Evolutionary conservation across 2,113 vertebrate genomes (phyloP).

Genomic region (Atractosteus spatula): DNA sequence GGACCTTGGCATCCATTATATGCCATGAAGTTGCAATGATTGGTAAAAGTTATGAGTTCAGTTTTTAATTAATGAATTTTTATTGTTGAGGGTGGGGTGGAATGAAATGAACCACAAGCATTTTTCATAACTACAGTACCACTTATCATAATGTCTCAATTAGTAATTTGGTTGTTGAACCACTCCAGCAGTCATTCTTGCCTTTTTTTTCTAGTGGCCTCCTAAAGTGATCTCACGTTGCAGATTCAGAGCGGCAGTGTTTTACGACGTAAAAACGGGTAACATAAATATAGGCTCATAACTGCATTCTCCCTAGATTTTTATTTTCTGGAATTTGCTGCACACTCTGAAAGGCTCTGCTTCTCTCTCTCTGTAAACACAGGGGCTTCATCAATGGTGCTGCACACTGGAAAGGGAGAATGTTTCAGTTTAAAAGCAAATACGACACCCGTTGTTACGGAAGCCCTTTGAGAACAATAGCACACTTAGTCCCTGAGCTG

Average conservation of each 20-base stretch:
- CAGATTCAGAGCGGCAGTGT: no score
- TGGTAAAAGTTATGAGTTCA: slow-evolving; percentile 42
- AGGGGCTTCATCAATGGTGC: no score
- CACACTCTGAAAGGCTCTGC: slow-evolving; percentile 29
- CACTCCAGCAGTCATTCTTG: slow-evolving; percentile 10
- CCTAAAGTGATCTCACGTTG: neutral
- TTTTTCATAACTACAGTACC: slow-evolving; percentile 29
- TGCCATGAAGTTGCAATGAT: slow-evolving; percentile 46
- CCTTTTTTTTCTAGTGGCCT: neutral
- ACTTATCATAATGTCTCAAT: slow-evolving; percentile 33
- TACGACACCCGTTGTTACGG: slow-evolving; percentile 42
- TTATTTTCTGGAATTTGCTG: slow-evolving; percentile 23
- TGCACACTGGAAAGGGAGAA: slow-evolving; percentile 26
- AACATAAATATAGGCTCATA: no score
- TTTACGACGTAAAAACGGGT: no score
- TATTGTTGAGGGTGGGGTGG: neutral
- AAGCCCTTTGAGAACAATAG: slow-evolving; percentile 40
- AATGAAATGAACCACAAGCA: slow-evolving; percentile 6
- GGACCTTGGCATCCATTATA: slow-evolving; percentile 40
- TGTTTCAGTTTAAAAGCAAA: slow-evolving; percentile 40
- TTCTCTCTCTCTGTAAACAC: neutral
- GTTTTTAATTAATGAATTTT: slow-evolving; percentile 41
- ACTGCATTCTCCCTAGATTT: neutral
- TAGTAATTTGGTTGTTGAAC: slow-evolving; percentile 30
- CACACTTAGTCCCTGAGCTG: slow-evolving; percentile 40